phyloP scores from a whole-genome alignment of 2,113 vertebrate species.

The Dasyurus viverrinus region DNA sequence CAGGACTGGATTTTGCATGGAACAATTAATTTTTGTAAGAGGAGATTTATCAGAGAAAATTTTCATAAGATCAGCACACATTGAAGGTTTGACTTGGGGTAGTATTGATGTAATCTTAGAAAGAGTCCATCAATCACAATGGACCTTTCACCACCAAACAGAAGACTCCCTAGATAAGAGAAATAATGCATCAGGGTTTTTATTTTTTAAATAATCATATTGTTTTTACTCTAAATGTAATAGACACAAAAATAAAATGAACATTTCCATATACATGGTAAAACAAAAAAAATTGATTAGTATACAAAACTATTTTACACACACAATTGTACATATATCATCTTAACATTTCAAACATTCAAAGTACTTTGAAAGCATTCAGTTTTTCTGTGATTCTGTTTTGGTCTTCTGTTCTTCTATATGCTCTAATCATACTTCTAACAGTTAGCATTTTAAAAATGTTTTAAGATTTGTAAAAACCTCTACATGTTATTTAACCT shows the following conservation, averaged over 20 bases:
- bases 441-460: not conserved
- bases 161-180: not conserved
- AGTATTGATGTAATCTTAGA: not conserved
- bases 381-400: not conserved
- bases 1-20: constrained; percentile 63
- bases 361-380: not conserved
- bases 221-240: not conserved
- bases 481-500: not conserved
- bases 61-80: not conserved
- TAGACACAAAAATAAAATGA: not conserved
- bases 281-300: not conserved
- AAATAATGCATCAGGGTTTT: not conserved
- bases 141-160: not conserved
- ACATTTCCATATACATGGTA: not conserved
- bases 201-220: not conserved
- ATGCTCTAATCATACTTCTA: not conserved
- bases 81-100: not conserved
- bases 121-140: not conserved
- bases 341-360: not conserved
- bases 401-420: not conserved
- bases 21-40: constrained; percentile 70
- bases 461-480: not conserved
- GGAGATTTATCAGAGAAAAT: constrained; percentile 51
- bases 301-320: not conserved
- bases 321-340: not conserved